Evolutionary conservation across 2,113 vertebrate genomes (phyloP).

Genomic region (Ammodytes marinus): DNA sequence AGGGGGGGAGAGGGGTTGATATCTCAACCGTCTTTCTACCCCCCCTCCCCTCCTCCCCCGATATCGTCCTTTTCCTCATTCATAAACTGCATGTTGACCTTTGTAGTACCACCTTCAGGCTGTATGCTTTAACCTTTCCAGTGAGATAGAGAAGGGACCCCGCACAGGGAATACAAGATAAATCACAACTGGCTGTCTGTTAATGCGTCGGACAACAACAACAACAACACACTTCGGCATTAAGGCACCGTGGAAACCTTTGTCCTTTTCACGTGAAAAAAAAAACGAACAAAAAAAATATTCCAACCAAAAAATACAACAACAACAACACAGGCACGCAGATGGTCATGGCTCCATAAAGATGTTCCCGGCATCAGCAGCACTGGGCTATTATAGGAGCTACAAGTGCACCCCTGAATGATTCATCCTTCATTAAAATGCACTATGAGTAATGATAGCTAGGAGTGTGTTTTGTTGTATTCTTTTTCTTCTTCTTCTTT

Average conservation of each 20-base stretch:
- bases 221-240: slow-evolving; percentile 50
- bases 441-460: slow-evolving; percentile 71
- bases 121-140: slow-evolving; percentile 82
- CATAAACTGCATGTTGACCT: slow-evolving; percentile 80
- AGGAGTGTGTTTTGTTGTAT: slow-evolving; percentile 65
- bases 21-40: slow-evolving; percentile 42
- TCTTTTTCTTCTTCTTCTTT: slow-evolving; percentile 24
- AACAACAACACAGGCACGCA: neutral
- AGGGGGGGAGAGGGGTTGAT: slow-evolving; percentile 19
- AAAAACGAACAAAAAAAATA: too few species aligned
- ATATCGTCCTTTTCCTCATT: slow-evolving; percentile 67
- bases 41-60: too few species aligned
- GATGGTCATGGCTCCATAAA: slow-evolving; percentile 40
- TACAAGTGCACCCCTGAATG: slow-evolving; percentile 67
- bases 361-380: slow-evolving; percentile 42
- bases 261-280: slow-evolving; percentile 30
- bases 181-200: slow-evolving; percentile 69
- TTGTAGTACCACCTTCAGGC: slow-evolving; percentile 78
- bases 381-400: slow-evolving; percentile 47
- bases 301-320: too few species aligned
- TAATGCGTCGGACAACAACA: slow-evolving; percentile 52
- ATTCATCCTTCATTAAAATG: slow-evolving; percentile 79
- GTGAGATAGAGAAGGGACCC: slow-evolving; percentile 65
- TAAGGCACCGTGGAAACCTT: slow-evolving; percentile 35
- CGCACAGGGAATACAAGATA: slow-evolving; percentile 77